phyloP scores from a whole-genome alignment of 2,888 invertebrate species.

The Drosophila greeni region DNA sequence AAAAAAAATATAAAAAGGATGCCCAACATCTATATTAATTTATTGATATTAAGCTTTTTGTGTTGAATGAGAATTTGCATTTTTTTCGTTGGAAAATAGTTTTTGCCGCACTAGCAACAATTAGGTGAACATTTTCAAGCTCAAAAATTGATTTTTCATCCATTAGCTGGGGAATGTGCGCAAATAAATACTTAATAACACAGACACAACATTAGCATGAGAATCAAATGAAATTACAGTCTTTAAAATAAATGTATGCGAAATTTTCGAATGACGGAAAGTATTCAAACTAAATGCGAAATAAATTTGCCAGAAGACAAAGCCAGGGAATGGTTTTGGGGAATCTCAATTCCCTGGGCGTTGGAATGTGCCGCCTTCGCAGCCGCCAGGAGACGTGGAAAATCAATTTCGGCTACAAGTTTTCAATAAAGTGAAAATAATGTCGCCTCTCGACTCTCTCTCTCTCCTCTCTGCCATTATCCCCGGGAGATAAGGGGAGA shows the following conservation, averaged over 20 bases:
- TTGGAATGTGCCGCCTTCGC: slow-evolving; percentile 55
- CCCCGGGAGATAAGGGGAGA: slow-evolving; percentile 45
- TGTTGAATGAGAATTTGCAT: slow-evolving; percentile 37
- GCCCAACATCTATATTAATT: slow-evolving; percentile 41
- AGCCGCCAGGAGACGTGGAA: slow-evolving; percentile 63
- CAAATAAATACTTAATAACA: slow-evolving; percentile 68
- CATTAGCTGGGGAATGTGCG: slow-evolving; percentile 57
- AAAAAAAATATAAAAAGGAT: slow-evolving; percentile 10
- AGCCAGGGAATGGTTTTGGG: slow-evolving; percentile 47
- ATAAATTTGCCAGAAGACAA: slow-evolving; percentile 68
- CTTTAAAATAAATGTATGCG: slow-evolving; percentile 72
- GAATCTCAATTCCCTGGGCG: slow-evolving; percentile 67
- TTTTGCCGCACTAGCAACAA: slow-evolving; percentile 26
- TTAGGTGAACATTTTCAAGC: slow-evolving; percentile 19
- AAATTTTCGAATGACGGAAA: slow-evolving; percentile 66
- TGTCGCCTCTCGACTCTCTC: slow-evolving; percentile 46
- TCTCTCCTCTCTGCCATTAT: slow-evolving; percentile 53
- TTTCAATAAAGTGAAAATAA: slow-evolving; percentile 74
- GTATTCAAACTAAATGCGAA: slow-evolving; percentile 72
- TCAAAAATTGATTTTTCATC: slow-evolving; percentile 36
- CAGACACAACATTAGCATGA: slow-evolving; percentile 59
- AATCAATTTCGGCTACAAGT: slow-evolving; percentile 72
- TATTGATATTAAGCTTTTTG: slow-evolving; percentile 58
- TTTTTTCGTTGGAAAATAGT: slow-evolving; percentile 32
- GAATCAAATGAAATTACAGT: slow-evolving; percentile 71